Evolutionary conservation across 2,888 invertebrate species (phyloP), one percentile per base, ranked within the genome.

Genomic region (Sisyra terminalis): DNA sequence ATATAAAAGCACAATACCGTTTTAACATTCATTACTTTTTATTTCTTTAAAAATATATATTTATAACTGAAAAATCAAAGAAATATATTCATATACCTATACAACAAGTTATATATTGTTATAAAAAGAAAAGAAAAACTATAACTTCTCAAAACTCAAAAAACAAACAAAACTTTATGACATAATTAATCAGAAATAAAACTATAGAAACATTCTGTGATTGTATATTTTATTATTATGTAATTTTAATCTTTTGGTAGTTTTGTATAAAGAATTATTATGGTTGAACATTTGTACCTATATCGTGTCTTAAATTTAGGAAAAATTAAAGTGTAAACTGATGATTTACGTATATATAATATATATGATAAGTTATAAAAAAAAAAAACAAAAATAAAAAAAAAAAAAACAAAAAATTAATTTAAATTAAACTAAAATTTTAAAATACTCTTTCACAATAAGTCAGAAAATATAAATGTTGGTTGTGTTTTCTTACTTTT

Each of bases 261-360:
- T 41, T 41, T 41, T 41, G 41, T 41, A 41, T 16, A 41, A 41
- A 41, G 18, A 37, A 37, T 15, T 17, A n/a, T 17, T 17, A 37
- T 15, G 10, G 15, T 15, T 15, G 18, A 37, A 18, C 11, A 15
- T 18, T 15, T 38, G 43, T 43, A 43, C 43, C 43, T 43, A 43
- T 32, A 37, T 35, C 37, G 43, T 43, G 43, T 43, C 43, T 43
- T 43, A 43, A 37, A 38, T 38, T 43, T 38, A 38, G 38, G 38
- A 43, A 38, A 42, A 40, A 41, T 11, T 41, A 30, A 24, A 24
- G 24, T 24, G 7, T 24, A 24, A 24, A 24, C 24, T 24, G 24
- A 24, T 24, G 24, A 24, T 24, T 24, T 24, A 24, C 24, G 24
- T 24, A 24, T 24, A 24, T 24, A 24, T 24, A 24, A 24, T 24